Evolutionary conservation across 2,113 vertebrate species (phyloP), one percentile per base, ranked within the genome.

Genomic region (Hystrix cristata): DNA sequence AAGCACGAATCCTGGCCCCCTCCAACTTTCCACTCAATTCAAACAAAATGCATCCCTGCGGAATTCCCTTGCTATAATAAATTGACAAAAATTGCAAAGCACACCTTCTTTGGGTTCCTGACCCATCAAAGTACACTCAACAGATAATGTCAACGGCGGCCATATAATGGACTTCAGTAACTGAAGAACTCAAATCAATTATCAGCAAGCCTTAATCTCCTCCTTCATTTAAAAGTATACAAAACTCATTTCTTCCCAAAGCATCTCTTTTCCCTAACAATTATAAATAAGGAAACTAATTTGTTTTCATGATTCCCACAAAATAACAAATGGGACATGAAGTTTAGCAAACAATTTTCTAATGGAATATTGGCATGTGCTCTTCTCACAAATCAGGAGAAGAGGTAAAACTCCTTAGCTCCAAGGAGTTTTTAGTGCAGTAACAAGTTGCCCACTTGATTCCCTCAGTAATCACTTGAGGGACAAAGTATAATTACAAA

Each of bases 181-280:
- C 34, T 85, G 80, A 92, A 93, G 79, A 96, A 80, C 80, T 84
- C 95, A 96, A 90, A 71, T 97, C 94, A 95, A 87, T 97, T 96
- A 97, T 38, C 69, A 87, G 59, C 7, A 46, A 95, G 51, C 10
- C 27, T 97, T 96, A 71, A 92, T 96, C 71, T 81, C 23, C 34
- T 96, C 64, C 76, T 96, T 93, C 79, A 92, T 88, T 90, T 91
- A 92, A 92, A 96, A 90, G 71, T 48, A 85, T 25, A 95, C 48
- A 90, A 91, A 96, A 94, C 2, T n/a, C 65, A 67, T 92, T 92
- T 97, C 51, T 86, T 96, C 60, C n/a, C 19, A 46, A 69, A 43
- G 53, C 55, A 95, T 94, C 55, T 96, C 92, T 91, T 91, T 67
- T 65, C 83, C 72, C 57, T 93, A 93, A 97, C 46, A 85, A 89